Conservation (phyloP, 2,113 vertebrate species). For the Spilogale gracilis region DNA sequence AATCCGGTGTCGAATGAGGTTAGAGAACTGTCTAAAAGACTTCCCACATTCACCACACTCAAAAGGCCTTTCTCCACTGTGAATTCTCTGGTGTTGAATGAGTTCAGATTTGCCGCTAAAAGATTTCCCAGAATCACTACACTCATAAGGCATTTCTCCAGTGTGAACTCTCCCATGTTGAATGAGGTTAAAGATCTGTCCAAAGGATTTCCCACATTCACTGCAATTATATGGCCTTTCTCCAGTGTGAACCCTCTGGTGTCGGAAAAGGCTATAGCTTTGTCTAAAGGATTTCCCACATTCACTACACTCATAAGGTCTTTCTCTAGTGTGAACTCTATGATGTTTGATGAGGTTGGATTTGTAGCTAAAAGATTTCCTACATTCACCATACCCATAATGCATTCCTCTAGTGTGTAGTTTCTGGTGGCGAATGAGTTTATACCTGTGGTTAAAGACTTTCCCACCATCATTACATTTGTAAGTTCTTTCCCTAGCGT, state of each 20-base stretch:
- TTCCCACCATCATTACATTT: slow-evolving; percentile 44
- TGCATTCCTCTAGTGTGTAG: slow-evolving; percentile 13
- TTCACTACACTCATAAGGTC: slow-evolving; percentile 57
- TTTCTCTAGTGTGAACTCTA: slow-evolving; percentile 76
- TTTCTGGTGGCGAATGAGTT: slow-evolving; percentile 40
- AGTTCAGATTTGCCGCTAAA: slow-evolving; percentile 57
- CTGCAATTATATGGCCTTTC: slow-evolving; percentile 68
- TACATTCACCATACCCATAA: slow-evolving; percentile 37
- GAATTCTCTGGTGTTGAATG: slow-evolving; percentile 33
- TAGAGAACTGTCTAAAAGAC: slow-evolving; percentile 48
- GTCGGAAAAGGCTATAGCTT: slow-evolving; percentile 10
- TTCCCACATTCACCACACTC: slow-evolving; percentile 65
- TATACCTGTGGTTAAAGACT: slow-evolving; percentile 49
- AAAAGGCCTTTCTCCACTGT: slow-evolving; percentile 52
- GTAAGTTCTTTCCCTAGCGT: slow-evolving; percentile 11
- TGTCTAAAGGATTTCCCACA: slow-evolving; percentile 74
- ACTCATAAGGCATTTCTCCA: not conserved
- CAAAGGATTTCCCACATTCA: slow-evolving; percentile 73
- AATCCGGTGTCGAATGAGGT: not conserved
- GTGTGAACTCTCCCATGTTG: slow-evolving; percentile 29
- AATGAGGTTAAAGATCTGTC: slow-evolving; percentile 59
- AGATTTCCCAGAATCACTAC: not conserved
- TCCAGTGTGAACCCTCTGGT: slow-evolving; percentile 69
- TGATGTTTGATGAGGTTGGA: slow-evolving; percentile 66
- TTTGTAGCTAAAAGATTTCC: slow-evolving; percentile 66